A percentile compares a stretch with the other conserved stretches of the same genome.
Evolutionary conservation across 2,888 invertebrate species (phyloP).

Genomic region (Pecten maximus): DNA sequence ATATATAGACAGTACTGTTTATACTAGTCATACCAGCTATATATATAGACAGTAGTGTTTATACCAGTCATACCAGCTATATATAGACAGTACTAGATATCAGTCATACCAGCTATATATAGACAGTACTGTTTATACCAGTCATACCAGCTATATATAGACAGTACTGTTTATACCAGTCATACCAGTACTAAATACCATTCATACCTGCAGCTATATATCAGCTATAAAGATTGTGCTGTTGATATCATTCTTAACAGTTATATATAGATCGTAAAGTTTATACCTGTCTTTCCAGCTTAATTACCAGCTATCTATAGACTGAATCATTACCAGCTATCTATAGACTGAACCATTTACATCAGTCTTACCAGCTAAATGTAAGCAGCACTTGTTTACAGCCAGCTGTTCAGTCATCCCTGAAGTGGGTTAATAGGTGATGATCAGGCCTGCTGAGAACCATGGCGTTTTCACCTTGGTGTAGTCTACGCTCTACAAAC

Average conservation of each 20-base stretch:
- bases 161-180: not conserved
- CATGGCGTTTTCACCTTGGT: not conserved
- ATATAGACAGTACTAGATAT: not conserved
- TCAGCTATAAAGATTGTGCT: not conserved
- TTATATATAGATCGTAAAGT: not conserved
- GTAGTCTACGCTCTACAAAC: too few species aligned
- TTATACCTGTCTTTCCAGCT: too few species aligned
- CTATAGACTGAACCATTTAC: not conserved
- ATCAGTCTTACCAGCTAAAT: not conserved
- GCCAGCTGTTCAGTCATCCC: not conserved
- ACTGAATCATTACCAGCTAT: not conserved
- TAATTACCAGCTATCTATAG: not conserved
- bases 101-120: not conserved
- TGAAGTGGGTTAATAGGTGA: not conserved
- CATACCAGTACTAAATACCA: not conserved
- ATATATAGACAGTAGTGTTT: too few species aligned
- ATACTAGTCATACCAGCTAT: too few species aligned
- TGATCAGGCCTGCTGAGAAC: not conserved
- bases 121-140: not conserved
- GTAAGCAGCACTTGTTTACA: not conserved
- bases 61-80: not conserved
- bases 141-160: not conserved
- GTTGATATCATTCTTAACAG: not conserved
- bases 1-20: not conserved
- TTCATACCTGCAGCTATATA: not conserved